Conservation (phyloP, 2,888 invertebrate species). For the Camponotus fellah region DNA sequence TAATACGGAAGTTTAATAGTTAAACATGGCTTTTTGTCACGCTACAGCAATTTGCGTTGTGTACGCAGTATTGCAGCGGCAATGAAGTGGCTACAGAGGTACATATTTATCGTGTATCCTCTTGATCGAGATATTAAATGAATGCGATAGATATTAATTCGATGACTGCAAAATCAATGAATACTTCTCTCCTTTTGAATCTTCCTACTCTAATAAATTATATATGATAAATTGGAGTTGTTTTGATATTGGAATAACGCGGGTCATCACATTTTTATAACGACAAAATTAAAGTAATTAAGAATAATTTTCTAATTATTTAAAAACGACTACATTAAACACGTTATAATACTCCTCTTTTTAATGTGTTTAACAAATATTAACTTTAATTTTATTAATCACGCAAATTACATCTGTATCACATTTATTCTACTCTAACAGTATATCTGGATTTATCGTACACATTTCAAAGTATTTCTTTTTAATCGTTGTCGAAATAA, state of each 20-base stretch:
- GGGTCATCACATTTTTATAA: conserved; percentile 26
- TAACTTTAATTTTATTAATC: conserved; percentile 43
- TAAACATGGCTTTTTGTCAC: neutral
- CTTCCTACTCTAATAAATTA: conserved; percentile 37
- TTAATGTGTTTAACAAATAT: conserved; percentile 18
- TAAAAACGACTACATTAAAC: conserved; percentile 32
- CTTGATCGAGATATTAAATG: conserved; percentile 33
- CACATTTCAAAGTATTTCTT: conserved; percentile 18
- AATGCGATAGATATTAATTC: conserved; percentile 41
- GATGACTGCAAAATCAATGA: conserved; percentile 26
- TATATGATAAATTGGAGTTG: conserved; percentile 12
- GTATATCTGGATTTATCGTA: conserved; percentile 29
- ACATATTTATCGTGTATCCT: conserved; percentile 28
- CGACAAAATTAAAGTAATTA: conserved; percentile 34
- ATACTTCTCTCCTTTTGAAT: conserved; percentile 40
- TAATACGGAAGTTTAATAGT: neutral
- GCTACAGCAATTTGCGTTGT: conserved; percentile 1
- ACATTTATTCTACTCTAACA: conserved; percentile 12
- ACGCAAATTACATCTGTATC: conserved; percentile 18
- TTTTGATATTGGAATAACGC: conserved; percentile 28
- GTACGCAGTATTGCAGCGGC: neutral
- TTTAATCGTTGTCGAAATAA: conserved; percentile 22
- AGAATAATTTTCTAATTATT: conserved; percentile 29
- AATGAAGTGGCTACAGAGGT: conserved; percentile 4
- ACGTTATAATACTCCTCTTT: conserved; percentile 9